Percentiles rank a stretch among this genome's conserved stretches.
Conservation (phyloP, 2,888 invertebrate genomes). For the Punctoribates punctum region DNA sequence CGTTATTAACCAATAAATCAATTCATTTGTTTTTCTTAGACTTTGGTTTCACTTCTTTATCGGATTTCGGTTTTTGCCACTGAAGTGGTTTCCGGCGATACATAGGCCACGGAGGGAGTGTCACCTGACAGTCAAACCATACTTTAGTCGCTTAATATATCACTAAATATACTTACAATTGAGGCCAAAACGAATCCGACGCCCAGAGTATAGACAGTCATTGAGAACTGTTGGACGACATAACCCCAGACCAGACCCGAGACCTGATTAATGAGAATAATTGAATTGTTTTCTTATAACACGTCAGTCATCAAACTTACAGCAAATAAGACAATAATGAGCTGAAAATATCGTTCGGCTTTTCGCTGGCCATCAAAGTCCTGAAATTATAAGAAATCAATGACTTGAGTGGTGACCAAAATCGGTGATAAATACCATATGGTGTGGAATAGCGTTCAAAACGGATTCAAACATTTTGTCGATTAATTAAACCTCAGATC, state of each 20-base stretch:
- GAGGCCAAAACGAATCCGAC: conserved; percentile 85
- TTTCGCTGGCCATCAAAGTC: conserved; percentile 86
- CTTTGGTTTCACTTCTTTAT: conserved; percentile 49
- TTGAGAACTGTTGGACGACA: conserved; percentile 89
- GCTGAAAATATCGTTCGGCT: conserved; percentile 81
- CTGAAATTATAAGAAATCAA: conserved; percentile 55
- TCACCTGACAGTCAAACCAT: conserved; percentile 65
- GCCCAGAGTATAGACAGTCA: conserved; percentile 85
- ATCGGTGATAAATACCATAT: conserved; percentile 25
- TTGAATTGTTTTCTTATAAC: neutral
- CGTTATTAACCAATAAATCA: too few species aligned
- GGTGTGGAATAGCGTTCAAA: conserved; percentile 33
- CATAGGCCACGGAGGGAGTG: conserved; percentile 95
- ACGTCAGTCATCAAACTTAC: conserved; percentile 56
- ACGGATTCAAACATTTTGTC: conserved; percentile 35
- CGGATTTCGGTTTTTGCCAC: conserved; percentile 73
- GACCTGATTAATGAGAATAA: conserved; percentile 55
- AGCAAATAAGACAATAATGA: conserved; percentile 84
- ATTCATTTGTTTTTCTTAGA: conserved; percentile 58
- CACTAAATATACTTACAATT: too few species aligned
- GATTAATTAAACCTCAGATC: neutral
- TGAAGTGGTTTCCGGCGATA: conserved; percentile 79
- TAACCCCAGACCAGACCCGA: conserved; percentile 90
- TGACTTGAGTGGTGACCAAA: neutral
- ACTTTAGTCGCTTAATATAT: too few species aligned